These are phyloP conservation scores for Haemorhous mexicanus DNA, from an alignment of 2,113 vertebrate genomes.

Conservation along the genomic window DNA sequence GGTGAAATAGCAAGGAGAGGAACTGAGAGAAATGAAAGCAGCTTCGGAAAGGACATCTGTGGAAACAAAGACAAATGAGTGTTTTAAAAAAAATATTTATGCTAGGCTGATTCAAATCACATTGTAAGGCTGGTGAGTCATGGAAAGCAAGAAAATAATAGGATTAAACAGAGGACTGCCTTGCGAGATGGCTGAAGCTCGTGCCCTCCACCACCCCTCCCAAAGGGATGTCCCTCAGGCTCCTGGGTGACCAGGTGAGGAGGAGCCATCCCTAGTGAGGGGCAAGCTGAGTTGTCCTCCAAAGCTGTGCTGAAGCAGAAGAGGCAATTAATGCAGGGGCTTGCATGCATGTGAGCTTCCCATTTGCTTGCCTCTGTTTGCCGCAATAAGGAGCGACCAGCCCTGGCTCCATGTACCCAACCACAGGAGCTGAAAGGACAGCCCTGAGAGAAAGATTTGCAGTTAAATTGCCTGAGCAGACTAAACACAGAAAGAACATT, in stretches of 20 bases:
- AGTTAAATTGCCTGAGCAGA: conserved; percentile 9
- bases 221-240: background rate
- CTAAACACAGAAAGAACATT: conserved; percentile 7
- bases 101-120: background rate
- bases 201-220: background rate
- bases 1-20: background rate
- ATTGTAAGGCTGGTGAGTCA: background rate
- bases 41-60: background rate
- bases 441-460: background rate
- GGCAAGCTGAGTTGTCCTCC: background rate
- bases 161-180: background rate
- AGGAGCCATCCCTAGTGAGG: rapidly evolving
- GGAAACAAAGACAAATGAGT: conserved; percentile 22
- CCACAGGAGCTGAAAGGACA: background rate
- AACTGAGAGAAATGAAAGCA: background rate
- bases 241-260: background rate
- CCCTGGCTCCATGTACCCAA: background rate
- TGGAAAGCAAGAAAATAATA: background rate
- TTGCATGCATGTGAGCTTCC: rapidly evolving
- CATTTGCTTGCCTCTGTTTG: background rate
- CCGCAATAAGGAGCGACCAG: background rate
- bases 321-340: background rate
- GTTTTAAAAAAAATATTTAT: background rate
- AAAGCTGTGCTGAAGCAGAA: background rate
- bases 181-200: background rate